phyloP scores from a whole-genome alignment of 2,113 vertebrate species.

The Mesocricetus auratus region DNA sequence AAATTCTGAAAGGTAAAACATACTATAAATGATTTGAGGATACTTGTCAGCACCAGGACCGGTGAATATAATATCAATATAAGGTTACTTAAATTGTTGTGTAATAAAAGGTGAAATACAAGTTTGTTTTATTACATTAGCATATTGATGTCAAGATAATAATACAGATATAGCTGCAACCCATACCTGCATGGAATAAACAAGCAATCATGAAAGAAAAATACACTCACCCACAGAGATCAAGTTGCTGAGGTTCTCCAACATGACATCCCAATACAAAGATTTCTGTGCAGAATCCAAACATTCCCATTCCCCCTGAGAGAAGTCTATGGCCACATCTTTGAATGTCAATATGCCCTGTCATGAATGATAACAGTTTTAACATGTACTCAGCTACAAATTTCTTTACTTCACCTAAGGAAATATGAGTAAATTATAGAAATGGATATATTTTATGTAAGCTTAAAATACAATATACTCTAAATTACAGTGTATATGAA shows the following conservation, averaged over 20 bases:
- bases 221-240: neutral
- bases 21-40: neutral
- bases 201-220: neutral
- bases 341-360: neutral
- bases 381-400: neutral
- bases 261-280: neutral
- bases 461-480: neutral
- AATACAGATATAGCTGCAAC: neutral
- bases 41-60: neutral
- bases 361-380: neutral
- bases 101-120: too few relatives aligned
- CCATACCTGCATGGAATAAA: neutral
- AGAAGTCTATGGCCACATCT: neutral
- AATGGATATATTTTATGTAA: neutral
- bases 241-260: neutral
- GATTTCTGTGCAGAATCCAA: neutral
- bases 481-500: neutral
- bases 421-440: neutral
- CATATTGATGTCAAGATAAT: too few relatives aligned
- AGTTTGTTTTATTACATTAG: too few relatives aligned
- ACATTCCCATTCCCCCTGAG: neutral
- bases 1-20: neutral
- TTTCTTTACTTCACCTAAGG: neutral
- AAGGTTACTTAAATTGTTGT: neutral
- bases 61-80: neutral